Percentiles rank a stretch among this genome's conserved stretches.
Conservation (phyloP, 1,140 invertebrate genomes). For the Macrosteles quadrilineatus region DNA sequence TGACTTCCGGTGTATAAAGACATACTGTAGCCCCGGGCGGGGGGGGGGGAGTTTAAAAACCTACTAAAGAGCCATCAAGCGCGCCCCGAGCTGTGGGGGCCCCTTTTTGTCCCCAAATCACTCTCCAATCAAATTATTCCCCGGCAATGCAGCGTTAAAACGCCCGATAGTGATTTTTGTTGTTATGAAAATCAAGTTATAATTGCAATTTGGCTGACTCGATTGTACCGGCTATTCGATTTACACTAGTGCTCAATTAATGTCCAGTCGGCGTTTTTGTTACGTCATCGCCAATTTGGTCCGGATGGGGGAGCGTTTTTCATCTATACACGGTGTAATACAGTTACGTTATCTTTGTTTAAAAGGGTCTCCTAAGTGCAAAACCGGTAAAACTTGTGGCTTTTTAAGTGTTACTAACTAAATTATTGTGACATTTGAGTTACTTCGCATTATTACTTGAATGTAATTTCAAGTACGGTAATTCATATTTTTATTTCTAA, state of each 20-base stretch:
- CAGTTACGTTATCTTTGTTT: too few relatives aligned
- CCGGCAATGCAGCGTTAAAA: constrained; percentile 24
- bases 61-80: constrained; percentile 8
- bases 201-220: constrained; percentile 14
- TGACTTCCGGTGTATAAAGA: too few relatives aligned
- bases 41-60: not conserved
- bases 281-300: constrained; percentile 10
- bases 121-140: constrained; percentile 22
- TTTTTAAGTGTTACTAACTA: too few relatives aligned
- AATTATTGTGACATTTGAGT: too few relatives aligned
- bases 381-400: too few relatives aligned
- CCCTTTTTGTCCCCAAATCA: constrained; percentile 21
- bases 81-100: not conserved
- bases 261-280: constrained; percentile 21
- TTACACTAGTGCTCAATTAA: constrained; percentile 21
- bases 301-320: too few relatives aligned
- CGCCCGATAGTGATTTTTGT: constrained; percentile 19
- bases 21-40: not conserved
- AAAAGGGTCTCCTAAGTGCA: too few relatives aligned
- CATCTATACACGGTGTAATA: too few relatives aligned
- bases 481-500: too few relatives aligned
- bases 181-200: constrained; percentile 26
- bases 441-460: too few relatives aligned
- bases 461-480: too few relatives aligned
- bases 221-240: constrained; percentile 4